phyloP scores from a whole-genome alignment of 2,888 invertebrate genomes.

The Euclidia mi region DNA sequence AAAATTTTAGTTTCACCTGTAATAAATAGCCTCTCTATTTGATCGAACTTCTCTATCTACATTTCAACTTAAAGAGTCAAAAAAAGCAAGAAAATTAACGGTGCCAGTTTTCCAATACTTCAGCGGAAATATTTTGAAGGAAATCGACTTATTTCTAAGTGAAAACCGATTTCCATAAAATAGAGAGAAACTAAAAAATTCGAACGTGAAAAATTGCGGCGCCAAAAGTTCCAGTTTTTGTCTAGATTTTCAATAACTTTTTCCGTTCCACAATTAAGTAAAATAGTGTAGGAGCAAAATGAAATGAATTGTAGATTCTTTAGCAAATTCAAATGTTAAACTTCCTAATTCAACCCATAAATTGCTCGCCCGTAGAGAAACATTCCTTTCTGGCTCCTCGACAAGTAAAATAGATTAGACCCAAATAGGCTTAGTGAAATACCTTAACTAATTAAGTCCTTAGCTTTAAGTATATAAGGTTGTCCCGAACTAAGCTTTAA shows the following conservation, averaged over 20 bases:
- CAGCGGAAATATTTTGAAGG: constrained; percentile 11
- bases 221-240: constrained; percentile 21
- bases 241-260: constrained; percentile 41
- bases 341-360: constrained; percentile 22
- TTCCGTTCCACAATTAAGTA: constrained; percentile 20
- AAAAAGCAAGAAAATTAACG: constrained; percentile 15
- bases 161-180: constrained; percentile 21
- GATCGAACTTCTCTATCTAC: background rate
- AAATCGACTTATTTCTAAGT: constrained; percentile 15
- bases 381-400: constrained; percentile 26
- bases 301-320: constrained; percentile 20
- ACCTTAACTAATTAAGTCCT: constrained; percentile 46
- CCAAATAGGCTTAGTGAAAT: constrained; percentile 34
- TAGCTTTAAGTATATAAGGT: constrained; percentile 27
- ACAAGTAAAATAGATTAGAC: constrained; percentile 34
- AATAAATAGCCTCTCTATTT: background rate
- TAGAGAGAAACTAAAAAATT: constrained; percentile 18
- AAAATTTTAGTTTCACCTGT: too few relatives aligned
- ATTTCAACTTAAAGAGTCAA: constrained; percentile 11
- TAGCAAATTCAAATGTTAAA: constrained; percentile 25
- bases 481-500: constrained; percentile 13
- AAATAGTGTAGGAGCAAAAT: constrained; percentile 5
- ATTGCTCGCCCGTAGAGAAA: constrained; percentile 23
- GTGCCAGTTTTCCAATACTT: constrained; percentile 16
- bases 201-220: constrained; percentile 11